Evolutionary conservation across 2,797 vertebrate genomes (phyloP), one percentile per base, ranked within the genome.

Genomic region (Enteromius mattozi): DNA sequence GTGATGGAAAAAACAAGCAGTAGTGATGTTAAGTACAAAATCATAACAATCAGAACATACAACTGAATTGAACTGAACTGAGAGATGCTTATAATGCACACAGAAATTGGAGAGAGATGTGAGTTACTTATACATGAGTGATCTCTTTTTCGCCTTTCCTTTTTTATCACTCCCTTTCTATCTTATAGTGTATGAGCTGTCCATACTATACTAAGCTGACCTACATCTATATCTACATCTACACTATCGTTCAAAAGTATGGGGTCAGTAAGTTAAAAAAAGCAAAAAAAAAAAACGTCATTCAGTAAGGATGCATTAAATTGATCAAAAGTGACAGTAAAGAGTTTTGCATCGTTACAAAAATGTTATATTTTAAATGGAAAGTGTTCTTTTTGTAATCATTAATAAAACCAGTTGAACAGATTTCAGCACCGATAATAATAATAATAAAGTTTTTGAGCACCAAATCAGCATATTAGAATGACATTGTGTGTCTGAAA

Each of bases 131-230:
- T 59, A 40, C 24, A 10, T 17, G 37, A 70, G 13, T 40, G 33
- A 40, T 59, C 54, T 42, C 33, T 40, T 61, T 40, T 77, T 40
- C 0, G 1, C 24, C 2, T 27, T 27, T 61, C 2, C 12, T 63
- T 54, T 63, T 33, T 65, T 33, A 33, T 63, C 13, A 63, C 13
- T 37, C 19, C 0, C 8, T 10, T 30, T 74, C 8, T 33, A 7
- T 40, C 35, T 40, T 59, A 59, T 59, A 77, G 33, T 6, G 13
- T 81, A 19, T 19, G 19, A 71, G 35, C 42, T 71, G 17, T 49
- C 30, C 30, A 63, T 33, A 71, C 83, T 63, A 30, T 59, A 74
- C 40, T 78, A 75, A 61, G 72, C 72, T 85, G 79, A 82, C 78
- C 78, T 71, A 81, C 56, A 86, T 81, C 61, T 80, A 54, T n/a